phyloP scores from a whole-genome alignment of 1,140 invertebrate genomes.

The Trichomalopsis sarcophagae region DNA sequence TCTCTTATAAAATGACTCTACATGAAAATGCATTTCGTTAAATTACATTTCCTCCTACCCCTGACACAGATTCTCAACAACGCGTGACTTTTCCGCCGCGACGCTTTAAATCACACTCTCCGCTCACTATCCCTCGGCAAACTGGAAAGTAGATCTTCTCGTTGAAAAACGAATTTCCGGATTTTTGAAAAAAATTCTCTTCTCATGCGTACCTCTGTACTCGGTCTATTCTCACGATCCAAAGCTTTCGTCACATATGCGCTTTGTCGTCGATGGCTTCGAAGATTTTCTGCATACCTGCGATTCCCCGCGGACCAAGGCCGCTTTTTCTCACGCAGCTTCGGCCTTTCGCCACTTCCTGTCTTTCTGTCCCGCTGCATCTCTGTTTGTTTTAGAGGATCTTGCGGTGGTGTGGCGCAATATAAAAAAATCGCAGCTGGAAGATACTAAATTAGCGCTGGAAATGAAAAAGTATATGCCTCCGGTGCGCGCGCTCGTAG shows the following conservation, averaged over 20 bases:
- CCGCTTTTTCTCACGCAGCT: constrained; percentile 26
- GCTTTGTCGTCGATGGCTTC: neutral
- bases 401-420: neutral
- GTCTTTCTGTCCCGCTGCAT: neutral
- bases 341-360: neutral
- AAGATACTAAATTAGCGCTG: neutral
- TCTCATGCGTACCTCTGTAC: neutral
- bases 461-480: constrained; percentile 1
- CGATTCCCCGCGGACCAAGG: constrained; percentile 22
- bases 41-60: no score
- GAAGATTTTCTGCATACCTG: constrained; percentile 26
- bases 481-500: neutral
- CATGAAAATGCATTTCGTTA: no score
- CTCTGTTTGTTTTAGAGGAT: neutral
- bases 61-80: no score
- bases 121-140: no score
- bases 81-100: no score
- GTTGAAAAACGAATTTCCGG: no score
- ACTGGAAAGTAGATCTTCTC: no score
- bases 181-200: no score
- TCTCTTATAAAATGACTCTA: no score
- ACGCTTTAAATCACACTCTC: no score
- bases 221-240: constrained; percentile 25
- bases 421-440: neutral
- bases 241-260: constrained; percentile 36